These are phyloP conservation scores for Chalcosyrphus nemorum DNA, from an alignment of 2,888 invertebrate genomes.

Conservation along the genomic window DNA sequence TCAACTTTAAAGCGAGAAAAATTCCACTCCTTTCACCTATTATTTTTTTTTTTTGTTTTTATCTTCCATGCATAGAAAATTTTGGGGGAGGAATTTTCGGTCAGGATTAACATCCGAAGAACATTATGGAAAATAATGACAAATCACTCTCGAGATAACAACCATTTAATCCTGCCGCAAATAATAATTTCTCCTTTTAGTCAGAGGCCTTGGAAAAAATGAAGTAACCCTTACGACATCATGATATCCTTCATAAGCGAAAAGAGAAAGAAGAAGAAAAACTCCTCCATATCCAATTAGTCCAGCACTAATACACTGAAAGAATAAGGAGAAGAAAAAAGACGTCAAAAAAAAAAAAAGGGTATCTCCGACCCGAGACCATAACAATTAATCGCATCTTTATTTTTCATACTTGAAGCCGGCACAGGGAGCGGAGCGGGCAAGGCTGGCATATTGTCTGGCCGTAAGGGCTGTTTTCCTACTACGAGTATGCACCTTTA, in stretches of 20 bases:
- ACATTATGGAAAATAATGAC: slow-evolving; percentile 73
- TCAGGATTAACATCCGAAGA: slow-evolving; percentile 62
- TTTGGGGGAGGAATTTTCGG: slow-evolving; percentile 23
- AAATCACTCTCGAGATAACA: slow-evolving; percentile 72
- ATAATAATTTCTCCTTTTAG: slow-evolving; percentile 41
- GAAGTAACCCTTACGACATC: slow-evolving; percentile 48
- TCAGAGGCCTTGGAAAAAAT: neutral
- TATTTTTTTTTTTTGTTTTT: slow-evolving; percentile 25
- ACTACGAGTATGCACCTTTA: slow-evolving; percentile 37
- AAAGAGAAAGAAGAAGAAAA: slow-evolving; percentile 2
- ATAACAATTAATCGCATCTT: slow-evolving; percentile 73
- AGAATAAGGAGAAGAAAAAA: slow-evolving; percentile 9
- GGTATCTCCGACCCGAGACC: slow-evolving; percentile 52
- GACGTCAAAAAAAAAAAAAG: slow-evolving; percentile 38
- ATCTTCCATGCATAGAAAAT: neutral
- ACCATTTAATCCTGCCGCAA: slow-evolving; percentile 67
- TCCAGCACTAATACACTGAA: slow-evolving; percentile 28
- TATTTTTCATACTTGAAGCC: slow-evolving; percentile 66
- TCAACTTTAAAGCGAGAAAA: slow-evolving; percentile 63
- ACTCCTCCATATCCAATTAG: slow-evolving; percentile 61
- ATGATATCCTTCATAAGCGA: slow-evolving; percentile 29
- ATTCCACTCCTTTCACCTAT: slow-evolving; percentile 26
- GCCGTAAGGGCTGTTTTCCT: neutral
- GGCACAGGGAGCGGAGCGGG: slow-evolving; percentile 15
- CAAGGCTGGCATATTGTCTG: slow-evolving; percentile 40